Conservation (phyloP, 2,888 invertebrate genomes). For the Lithophane semibrunnea region DNA sequence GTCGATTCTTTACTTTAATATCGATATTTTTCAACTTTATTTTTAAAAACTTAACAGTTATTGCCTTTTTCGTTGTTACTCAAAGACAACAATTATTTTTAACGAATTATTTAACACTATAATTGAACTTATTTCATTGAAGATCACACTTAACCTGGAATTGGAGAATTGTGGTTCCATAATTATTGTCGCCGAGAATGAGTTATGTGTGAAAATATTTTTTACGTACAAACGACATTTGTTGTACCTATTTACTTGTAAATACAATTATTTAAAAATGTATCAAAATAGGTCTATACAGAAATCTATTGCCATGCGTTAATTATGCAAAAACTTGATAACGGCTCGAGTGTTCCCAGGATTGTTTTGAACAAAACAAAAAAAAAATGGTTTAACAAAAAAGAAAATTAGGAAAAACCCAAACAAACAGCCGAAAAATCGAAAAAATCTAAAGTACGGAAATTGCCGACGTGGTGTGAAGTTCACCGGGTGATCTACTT, state of each 20-base stretch:
- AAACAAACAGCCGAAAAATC: neutral
- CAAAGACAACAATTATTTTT: conserved; percentile 55
- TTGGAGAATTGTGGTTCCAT: conserved; percentile 20
- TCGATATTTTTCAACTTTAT: conserved; percentile 61
- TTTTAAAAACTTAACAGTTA: conserved; percentile 76
- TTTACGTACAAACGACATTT: neutral
- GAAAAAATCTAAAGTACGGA: no score
- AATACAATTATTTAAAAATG: neutral
- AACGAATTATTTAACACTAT: conserved; percentile 59
- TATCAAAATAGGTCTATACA: neutral
- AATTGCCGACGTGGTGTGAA: neutral
- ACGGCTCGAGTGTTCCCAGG: no score
- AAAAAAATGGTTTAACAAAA: no score
- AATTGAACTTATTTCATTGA: conserved; percentile 69
- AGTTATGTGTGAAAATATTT: neutral
- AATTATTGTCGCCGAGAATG: conserved; percentile 21
- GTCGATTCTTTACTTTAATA: conserved; percentile 46
- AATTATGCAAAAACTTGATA: no score
- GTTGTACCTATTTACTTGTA: neutral
- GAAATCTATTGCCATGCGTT: no score
- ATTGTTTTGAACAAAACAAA: no score
- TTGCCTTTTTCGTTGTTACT: conserved; percentile 77
- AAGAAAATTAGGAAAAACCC: neutral
- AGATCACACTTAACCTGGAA: conserved; percentile 54
- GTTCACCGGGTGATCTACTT: neutral